These are phyloP conservation scores for Priocnemis perturbator DNA, from an alignment of 2,888 invertebrate species.

Conservation along the genomic window DNA sequence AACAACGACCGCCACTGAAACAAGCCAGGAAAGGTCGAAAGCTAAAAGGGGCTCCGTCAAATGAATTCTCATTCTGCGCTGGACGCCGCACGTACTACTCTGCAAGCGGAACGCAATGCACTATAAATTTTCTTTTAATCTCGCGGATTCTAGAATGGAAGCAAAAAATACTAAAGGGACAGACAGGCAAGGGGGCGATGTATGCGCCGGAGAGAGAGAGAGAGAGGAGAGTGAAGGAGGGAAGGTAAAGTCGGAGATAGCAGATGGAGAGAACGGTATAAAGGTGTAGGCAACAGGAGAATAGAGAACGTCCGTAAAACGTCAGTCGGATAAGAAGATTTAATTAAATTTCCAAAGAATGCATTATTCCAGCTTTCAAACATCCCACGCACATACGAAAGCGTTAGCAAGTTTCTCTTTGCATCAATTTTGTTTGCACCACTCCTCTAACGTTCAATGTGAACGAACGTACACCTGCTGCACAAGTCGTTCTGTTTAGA, in stretches of 20 bases:
- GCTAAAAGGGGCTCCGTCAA: constrained; percentile 63
- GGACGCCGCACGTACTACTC: constrained; percentile 36
- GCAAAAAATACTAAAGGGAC: constrained; percentile 62
- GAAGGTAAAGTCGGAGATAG: not conserved
- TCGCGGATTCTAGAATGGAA: constrained; percentile 59
- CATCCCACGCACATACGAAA: not conserved
- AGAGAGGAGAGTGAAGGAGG: not conserved
- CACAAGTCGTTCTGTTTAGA: too few species aligned
- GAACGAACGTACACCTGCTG: too few species aligned
- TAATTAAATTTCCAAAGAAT: constrained; percentile 55
- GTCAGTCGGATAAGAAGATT: constrained; percentile 35
- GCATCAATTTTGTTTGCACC: constrained; percentile 10
- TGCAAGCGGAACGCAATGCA: constrained; percentile 49
- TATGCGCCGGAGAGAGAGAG: not conserved
- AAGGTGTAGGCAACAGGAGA: constrained; percentile 10
- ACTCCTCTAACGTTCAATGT: constrained; percentile 5
- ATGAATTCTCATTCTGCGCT: constrained; percentile 63
- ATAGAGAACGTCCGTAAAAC: constrained; percentile 28
- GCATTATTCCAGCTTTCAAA: constrained; percentile 46
- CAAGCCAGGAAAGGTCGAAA: constrained; percentile 52
- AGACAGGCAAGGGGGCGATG: constrained; percentile 12
- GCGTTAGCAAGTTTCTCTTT: not conserved
- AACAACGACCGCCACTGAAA: constrained; percentile 2
- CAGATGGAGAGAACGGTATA: constrained; percentile 17
- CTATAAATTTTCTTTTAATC: constrained; percentile 71